Conservation (phyloP, 1,140 invertebrate genomes). For the Dreissena polymorpha region DNA sequence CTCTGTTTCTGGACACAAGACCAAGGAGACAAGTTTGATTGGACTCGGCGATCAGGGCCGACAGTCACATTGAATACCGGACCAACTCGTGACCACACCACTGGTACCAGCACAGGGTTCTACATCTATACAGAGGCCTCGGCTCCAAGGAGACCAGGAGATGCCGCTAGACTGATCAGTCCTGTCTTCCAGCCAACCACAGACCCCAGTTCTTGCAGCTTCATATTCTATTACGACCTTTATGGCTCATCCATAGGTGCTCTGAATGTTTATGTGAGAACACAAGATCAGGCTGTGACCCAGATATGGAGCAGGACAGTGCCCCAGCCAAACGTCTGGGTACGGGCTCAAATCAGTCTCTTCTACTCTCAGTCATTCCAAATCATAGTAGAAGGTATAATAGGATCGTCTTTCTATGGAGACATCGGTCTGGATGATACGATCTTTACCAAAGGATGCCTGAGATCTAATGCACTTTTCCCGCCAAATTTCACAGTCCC, state of each 20-base stretch:
- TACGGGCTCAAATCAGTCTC: slow-evolving; percentile 59
- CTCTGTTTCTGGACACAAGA: slow-evolving; percentile 89
- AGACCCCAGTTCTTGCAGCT: slow-evolving; percentile 59
- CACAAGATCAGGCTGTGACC: slow-evolving; percentile 54
- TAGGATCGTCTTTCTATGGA: slow-evolving; percentile 62
- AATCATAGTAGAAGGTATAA: slow-evolving; percentile 68
- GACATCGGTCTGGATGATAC: slow-evolving; percentile 76
- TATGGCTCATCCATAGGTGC: slow-evolving; percentile 73
- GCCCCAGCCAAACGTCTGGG: slow-evolving; percentile 68
- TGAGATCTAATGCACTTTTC: slow-evolving; percentile 55
- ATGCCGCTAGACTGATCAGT: slow-evolving; percentile 74
- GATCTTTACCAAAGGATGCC: slow-evolving; percentile 68
- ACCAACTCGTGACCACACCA: slow-evolving; percentile 72
- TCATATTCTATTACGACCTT: slow-evolving; percentile 79
- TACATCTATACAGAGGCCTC: slow-evolving; percentile 87
- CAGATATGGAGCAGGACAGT: slow-evolving; percentile 60
- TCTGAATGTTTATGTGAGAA: slow-evolving; percentile 71
- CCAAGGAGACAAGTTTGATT: slow-evolving; percentile 88
- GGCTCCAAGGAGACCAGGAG: slow-evolving; percentile 63
- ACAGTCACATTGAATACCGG: slow-evolving; percentile 65
- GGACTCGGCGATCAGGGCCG: slow-evolving; percentile 85
- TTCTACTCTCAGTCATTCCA: slow-evolving; percentile 60
- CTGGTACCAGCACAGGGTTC: slow-evolving; percentile 66
- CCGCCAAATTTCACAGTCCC: slow-evolving; percentile 64
- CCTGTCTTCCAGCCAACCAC: slow-evolving; percentile 62